Percentiles rank a stretch among this genome's conserved stretches.
phyloP scores from a whole-genome alignment of 2,113 vertebrate genomes.

The Gavialis gangeticus region DNA sequence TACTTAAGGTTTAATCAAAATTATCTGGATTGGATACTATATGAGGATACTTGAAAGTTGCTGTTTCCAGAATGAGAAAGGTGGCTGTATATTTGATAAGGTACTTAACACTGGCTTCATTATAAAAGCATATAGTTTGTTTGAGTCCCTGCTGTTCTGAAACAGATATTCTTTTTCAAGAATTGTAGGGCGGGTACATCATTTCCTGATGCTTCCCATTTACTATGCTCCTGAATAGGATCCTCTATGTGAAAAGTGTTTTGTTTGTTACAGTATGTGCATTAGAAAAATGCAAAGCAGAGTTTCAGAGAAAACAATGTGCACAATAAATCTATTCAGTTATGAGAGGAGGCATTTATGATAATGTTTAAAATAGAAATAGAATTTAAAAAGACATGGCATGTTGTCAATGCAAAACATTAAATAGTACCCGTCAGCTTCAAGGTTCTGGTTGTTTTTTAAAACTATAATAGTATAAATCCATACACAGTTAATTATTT shows the following conservation, averaged over 20 bases:
- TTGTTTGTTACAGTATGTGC: background rate
- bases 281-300: constrained; percentile 39
- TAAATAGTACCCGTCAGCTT: constrained; percentile 6
- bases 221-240: constrained; percentile 5
- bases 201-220: constrained; percentile 2
- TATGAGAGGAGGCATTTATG: constrained; percentile 37
- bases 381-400: background rate
- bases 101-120: constrained; percentile 19
- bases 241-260: constrained; percentile 6
- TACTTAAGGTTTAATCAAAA: constrained; percentile 24
- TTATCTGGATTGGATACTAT: background rate
- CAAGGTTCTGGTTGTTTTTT: constrained; percentile 19
- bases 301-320: background rate
- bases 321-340: constrained; percentile 25
- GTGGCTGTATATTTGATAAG: constrained; percentile 58
- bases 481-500: constrained; percentile 46
- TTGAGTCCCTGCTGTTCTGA: constrained; percentile 50
- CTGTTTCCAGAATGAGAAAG: constrained; percentile 56
- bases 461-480: constrained; percentile 41
- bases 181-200: constrained; percentile 8
- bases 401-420: constrained; percentile 3
- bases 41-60: constrained; percentile 27
- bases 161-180: constrained; percentile 36
- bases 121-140: constrained; percentile 33
- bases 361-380: constrained; percentile 20